Evolutionary conservation across 2,888 invertebrate species (phyloP).

Genomic region (Deilephila porcellus): DNA sequence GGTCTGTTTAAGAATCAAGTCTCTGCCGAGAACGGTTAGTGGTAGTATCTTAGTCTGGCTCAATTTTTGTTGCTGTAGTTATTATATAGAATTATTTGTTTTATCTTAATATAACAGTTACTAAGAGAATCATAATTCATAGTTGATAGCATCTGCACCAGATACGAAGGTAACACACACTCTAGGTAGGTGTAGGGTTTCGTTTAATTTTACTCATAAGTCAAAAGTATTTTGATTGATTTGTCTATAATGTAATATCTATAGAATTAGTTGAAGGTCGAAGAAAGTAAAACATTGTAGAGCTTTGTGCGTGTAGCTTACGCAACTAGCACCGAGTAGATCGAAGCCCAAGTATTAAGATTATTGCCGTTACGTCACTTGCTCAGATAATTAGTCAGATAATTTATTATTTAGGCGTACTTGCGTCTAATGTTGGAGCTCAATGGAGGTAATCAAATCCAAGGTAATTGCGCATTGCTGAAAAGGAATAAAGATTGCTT

Average conservation of each 20-base stretch:
- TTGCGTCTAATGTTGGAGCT: not conserved
- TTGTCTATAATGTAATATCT: not conserved
- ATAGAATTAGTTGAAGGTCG: not conserved
- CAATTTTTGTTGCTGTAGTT: no score
- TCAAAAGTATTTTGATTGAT: not conserved
- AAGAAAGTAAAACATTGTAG: constrained; percentile 12
- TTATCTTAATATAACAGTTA: no score
- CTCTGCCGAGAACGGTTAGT: no score
- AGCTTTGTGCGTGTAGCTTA: constrained; percentile 14
- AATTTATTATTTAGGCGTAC: not conserved
- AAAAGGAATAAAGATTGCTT: no score
- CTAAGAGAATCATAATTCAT: no score
- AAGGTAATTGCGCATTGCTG: not conserved
- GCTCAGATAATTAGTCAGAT: not conserved
- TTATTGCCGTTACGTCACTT: not conserved
- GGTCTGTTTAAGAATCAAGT: no score
- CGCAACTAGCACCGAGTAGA: constrained; percentile 1
- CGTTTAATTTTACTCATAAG: no score
- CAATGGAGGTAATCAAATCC: not conserved
- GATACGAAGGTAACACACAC: no score
- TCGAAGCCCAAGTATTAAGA: not conserved
- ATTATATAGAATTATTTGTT: no score
- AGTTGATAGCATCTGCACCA: no score
- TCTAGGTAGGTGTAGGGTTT: not conserved
- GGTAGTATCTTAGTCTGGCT: no score